phyloP scores from a whole-genome alignment of 2,888 invertebrate genomes.

The Ochropleura plecta region DNA sequence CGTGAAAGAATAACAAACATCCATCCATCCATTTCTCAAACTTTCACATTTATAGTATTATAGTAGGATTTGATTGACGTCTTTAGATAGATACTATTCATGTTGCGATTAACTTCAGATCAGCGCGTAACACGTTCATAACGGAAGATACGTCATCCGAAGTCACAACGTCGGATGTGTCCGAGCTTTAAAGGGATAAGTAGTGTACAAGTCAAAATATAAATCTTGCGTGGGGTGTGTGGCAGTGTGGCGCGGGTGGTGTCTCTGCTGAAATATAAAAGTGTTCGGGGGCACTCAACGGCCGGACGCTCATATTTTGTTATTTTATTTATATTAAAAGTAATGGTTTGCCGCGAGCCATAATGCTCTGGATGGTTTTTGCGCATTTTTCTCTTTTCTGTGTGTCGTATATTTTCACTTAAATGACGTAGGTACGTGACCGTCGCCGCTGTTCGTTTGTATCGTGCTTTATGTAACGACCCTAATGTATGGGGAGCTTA shows the following conservation, averaged over 20 bases:
- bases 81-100: neutral
- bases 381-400: conserved; percentile 88
- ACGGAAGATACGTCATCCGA: conserved; percentile 37
- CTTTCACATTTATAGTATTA: no score
- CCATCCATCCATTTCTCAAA: no score
- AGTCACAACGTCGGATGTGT: conserved; percentile 55
- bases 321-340: conserved; percentile 91
- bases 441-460: conserved; percentile 82
- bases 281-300: conserved; percentile 89
- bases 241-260: conserved; percentile 67
- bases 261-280: conserved; percentile 87
- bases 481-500: conserved; percentile 59
- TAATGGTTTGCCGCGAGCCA: conserved; percentile 88
- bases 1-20: no score
- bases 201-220: conserved; percentile 73
- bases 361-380: conserved; percentile 88
- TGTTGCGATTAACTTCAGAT: neutral
- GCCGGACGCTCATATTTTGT: conserved; percentile 91
- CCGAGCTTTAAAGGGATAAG: conserved; percentile 64
- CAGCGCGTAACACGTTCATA: neutral
- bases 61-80: neutral
- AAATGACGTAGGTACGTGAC: conserved; percentile 88
- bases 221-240: conserved; percentile 72
- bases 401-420: conserved; percentile 90
- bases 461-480: conserved; percentile 73